Conservation (phyloP, 2,888 invertebrate species). For the Lutraria lutraria region DNA sequence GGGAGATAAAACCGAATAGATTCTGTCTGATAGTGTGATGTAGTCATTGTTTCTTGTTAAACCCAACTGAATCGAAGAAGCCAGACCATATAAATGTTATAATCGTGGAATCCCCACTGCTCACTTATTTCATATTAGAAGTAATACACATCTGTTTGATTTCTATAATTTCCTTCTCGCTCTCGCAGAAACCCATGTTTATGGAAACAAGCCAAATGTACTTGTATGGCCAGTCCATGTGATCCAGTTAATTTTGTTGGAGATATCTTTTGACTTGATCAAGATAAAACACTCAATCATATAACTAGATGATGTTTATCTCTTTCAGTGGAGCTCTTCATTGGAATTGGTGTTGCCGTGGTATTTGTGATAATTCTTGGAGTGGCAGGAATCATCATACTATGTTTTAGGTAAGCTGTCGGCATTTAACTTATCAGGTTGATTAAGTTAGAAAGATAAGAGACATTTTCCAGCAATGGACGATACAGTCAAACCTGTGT, state of each 20-base stretch:
- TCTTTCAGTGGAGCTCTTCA: constrained; percentile 77
- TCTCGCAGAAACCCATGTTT: neutral
- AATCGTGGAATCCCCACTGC: neutral
- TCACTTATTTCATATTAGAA: neutral
- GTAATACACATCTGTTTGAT: constrained; percentile 14
- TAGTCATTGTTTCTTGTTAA: constrained; percentile 10
- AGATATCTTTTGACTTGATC: neutral
- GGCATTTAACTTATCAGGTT: neutral
- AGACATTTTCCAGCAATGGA: no score
- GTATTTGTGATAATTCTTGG: constrained; percentile 78
- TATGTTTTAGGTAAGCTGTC: constrained; percentile 78
- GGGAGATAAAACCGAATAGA: neutral
- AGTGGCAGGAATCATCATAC: constrained; percentile 79
- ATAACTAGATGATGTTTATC: neutral
- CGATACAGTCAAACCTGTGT: no score
- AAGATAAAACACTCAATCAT: constrained; percentile 6
- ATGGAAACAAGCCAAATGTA: constrained; percentile 14
- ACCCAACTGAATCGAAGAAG: neutral
- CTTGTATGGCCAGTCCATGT: neutral
- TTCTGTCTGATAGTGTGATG: constrained; percentile 6
- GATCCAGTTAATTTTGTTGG: neutral
- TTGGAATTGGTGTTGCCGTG: constrained; percentile 79
- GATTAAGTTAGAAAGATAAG: no score
- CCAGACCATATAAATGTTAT: neutral
- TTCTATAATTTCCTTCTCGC: neutral